Conservation (phyloP, 2,113 vertebrate species). For the Clarias macrocephalus region DNA sequence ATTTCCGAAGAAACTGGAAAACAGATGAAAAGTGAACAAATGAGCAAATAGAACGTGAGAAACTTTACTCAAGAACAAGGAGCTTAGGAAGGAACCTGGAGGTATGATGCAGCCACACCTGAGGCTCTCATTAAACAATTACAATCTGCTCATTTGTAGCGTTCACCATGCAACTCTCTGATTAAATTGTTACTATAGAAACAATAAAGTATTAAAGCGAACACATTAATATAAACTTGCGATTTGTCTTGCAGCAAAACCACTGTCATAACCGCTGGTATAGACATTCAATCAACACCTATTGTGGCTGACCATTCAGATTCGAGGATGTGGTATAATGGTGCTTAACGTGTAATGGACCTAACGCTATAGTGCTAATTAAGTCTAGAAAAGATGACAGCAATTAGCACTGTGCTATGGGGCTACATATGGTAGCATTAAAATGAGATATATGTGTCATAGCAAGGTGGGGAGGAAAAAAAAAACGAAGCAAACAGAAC, state of each 20-base stretch:
- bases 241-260: neutral
- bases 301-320: neutral
- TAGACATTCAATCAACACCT: neutral
- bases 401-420: constrained; percentile 25
- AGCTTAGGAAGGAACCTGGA: neutral
- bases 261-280: constrained; percentile 1
- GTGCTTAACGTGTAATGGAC: neutral
- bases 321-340: neutral
- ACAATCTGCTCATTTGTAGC: neutral
- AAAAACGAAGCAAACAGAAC: neutral
- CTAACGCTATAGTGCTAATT: constrained; percentile 19
- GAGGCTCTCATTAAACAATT: neutral
- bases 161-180: neutral
- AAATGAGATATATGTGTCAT: constrained; percentile 23
- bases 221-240: neutral
- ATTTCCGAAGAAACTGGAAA: neutral
- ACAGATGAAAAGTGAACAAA: neutral
- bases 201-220: neutral
- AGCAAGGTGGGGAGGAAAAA: neutral
- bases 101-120: neutral
- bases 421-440: constrained; percentile 19
- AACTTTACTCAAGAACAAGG: neutral
- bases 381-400: constrained; percentile 2
- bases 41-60: neutral
- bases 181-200: neutral